A percentile compares a stretch with the other conserved stretches of the same genome.
These are phyloP conservation scores for Liopterus haemorrhoidalis DNA, from an alignment of 2,888 invertebrate genomes.

Conservation along the genomic window DNA sequence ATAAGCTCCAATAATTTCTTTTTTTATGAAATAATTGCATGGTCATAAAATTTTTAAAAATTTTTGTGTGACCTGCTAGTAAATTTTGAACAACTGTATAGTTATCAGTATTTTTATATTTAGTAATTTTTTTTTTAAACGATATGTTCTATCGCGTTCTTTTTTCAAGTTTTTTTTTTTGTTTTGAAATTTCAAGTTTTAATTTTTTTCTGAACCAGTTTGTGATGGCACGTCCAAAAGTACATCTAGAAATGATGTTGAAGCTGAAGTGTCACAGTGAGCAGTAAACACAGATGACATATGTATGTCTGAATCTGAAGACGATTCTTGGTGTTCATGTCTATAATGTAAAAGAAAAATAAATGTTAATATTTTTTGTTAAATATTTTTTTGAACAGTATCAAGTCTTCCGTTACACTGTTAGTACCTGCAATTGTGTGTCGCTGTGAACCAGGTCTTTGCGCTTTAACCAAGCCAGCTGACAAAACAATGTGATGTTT, in stretches of 20 bases:
- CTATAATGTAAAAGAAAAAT: no score
- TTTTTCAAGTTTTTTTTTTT: neutral
- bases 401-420: no score
- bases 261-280: no score
- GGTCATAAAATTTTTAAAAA: conserved; percentile 1
- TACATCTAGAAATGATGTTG: neutral
- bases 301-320: no score
- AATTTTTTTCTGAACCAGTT: neutral
- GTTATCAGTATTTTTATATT: neutral
- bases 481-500: no score
- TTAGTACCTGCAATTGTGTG: no score
- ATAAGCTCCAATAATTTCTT: conserved; percentile 4
- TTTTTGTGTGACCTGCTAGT: neutral
- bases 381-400: no score
- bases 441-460: no score
- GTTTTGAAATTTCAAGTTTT: neutral
- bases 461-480: no score
- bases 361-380: no score
- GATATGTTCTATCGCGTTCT: neutral
- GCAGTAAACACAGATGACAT: no score
- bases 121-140: neutral
- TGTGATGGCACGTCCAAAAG: neutral
- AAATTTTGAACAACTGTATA: conserved; percentile 2
- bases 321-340: no score
- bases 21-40: conserved; percentile 13